Percentiles rank a stretch among this genome's conserved stretches.
Conservation (phyloP, 1,140 invertebrate species). For the Lepidurus arcticus region DNA sequence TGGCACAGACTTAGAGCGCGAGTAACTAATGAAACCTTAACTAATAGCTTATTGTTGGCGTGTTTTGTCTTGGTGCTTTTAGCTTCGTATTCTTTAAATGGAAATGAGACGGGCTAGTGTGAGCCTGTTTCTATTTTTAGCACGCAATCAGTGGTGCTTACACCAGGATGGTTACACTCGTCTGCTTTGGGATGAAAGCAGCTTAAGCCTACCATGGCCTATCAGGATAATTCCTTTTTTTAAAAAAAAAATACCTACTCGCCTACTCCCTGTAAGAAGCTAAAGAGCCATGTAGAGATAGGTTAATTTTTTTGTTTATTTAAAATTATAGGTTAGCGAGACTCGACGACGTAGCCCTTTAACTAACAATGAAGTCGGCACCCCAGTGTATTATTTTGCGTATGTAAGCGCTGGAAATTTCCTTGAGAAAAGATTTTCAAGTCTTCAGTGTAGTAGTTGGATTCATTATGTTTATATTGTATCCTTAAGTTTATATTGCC, state of each 20-base stretch:
- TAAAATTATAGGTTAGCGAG: slow-evolving; percentile 1
- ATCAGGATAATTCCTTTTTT: too few species aligned
- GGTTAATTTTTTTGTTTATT: neutral
- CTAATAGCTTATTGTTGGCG: neutral
- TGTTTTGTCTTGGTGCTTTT: neutral
- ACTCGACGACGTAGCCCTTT: neutral
- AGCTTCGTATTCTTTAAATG: neutral
- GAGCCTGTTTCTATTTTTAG: neutral
- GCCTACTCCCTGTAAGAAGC: too few species aligned
- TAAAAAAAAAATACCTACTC: too few species aligned
- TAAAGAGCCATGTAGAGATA: neutral
- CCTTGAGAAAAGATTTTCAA: neutral
- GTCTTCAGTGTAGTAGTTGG: neutral
- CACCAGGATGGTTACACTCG: neutral
- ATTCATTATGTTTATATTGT: neutral
- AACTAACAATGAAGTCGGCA: neutral
- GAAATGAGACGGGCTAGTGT: neutral
- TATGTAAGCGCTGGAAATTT: neutral
- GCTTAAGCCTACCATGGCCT: too few species aligned
- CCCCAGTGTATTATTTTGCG: neutral
- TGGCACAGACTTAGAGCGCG: neutral
- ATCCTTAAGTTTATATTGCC: neutral
- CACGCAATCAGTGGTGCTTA: slow-evolving; percentile 6
- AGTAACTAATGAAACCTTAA: neutral
- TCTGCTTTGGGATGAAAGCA: neutral